phyloP scores from a whole-genome alignment of 2,888 invertebrate genomes.

The Diarsia dahlii region DNA sequence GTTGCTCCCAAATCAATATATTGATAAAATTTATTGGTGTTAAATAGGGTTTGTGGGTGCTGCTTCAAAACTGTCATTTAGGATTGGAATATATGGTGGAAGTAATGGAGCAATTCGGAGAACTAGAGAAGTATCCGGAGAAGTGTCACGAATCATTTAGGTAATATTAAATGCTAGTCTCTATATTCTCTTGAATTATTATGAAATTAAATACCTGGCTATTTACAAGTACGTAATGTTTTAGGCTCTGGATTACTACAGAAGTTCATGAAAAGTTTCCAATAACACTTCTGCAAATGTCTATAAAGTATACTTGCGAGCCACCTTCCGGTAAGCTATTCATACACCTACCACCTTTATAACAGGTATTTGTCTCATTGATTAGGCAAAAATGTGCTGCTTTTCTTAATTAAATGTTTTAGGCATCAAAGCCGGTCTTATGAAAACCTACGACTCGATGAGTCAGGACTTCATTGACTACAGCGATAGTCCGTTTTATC shows the following conservation, averaged over 20 bases:
- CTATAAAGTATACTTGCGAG: conserved; percentile 97
- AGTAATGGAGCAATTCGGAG: conserved; percentile 92
- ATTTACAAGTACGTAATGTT: conserved; percentile 26
- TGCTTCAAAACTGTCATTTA: conserved; percentile 97
- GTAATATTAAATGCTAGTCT: conserved; percentile 64
- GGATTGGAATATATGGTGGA: conserved; percentile 97
- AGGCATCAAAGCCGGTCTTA: conserved; percentile 96
- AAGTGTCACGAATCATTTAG: conserved; percentile 86
- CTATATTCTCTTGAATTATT: not conserved
- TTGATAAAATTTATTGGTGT: conserved; percentile 29
- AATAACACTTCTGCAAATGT: conserved; percentile 95
- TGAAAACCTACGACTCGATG: conserved; percentile 95
- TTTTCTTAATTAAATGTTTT: conserved; percentile 27
- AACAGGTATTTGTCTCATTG: not conserved
- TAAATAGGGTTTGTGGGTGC: conserved; percentile 94
- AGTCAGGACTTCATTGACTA: conserved; percentile 96
- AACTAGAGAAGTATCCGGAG: conserved; percentile 90
- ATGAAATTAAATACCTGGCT: not conserved
- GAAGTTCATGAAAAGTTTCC: conserved; percentile 95
- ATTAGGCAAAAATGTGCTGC: not conserved
- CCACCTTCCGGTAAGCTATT: conserved; percentile 93
- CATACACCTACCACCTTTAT: not conserved
- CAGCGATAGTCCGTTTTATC: conserved; percentile 94
- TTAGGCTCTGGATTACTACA: conserved; percentile 96
- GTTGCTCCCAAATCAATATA: not conserved